Conservation (phyloP, 1,140 invertebrate genomes). For the Drosophila melanogaster region DNA sequence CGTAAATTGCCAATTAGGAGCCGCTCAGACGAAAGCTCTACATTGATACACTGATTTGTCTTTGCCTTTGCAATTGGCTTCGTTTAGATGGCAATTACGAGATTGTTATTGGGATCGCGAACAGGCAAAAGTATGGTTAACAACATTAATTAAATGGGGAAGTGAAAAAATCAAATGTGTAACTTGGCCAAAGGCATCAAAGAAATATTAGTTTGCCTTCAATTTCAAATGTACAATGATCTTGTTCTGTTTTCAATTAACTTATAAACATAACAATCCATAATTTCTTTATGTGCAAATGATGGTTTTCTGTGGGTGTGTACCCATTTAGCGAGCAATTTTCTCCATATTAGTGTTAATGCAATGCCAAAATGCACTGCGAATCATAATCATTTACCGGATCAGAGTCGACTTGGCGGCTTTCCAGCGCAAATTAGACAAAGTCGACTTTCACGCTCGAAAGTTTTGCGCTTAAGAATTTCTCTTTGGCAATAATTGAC, state of each 20-base stretch:
- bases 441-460: conserved; percentile 71
- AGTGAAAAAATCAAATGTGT: background rate
- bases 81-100: conserved; percentile 66
- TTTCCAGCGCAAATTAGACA: conserved; percentile 63
- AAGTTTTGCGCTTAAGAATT: conserved; percentile 72
- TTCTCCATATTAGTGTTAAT: conserved; percentile 46
- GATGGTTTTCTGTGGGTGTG: conserved; percentile 46
- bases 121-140: background rate
- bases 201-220: too few relatives aligned
- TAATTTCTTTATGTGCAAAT: background rate
- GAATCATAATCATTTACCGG: conserved; percentile 42
- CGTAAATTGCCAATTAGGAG: conserved; percentile 64
- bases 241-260: too few relatives aligned
- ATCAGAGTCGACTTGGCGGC: conserved; percentile 28
- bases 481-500: conserved; percentile 81
- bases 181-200: too few relatives aligned
- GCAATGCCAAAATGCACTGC: conserved; percentile 53
- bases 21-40: conserved; percentile 26
- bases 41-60: conserved; percentile 43
- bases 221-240: too few relatives aligned
- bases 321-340: conserved; percentile 59
- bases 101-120: conserved; percentile 32
- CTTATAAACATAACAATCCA: background rate
- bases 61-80: conserved; percentile 51
- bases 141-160: background rate